Evolutionary conservation across 2,888 invertebrate genomes (phyloP), one percentile per base, ranked within the genome.

Genomic region (Spodoptera picta): DNA sequence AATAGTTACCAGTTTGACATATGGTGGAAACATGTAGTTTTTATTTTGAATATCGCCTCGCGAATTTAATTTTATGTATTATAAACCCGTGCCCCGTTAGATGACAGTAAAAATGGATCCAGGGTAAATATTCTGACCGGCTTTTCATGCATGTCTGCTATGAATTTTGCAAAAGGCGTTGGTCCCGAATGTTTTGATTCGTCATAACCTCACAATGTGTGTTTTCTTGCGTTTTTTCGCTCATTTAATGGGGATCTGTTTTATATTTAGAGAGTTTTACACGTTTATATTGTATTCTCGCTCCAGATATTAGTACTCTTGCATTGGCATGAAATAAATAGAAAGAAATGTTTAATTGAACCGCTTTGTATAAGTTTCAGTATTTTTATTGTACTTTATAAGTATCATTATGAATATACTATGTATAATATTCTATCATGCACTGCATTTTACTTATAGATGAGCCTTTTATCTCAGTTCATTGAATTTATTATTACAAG

Each of bases 1-100:
- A 94, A 94, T 94, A 94, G 93, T 93, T 86, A 73, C 59, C 84
- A 89, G 90, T 94, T 93, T 93, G 94, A 94, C 94, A 94, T 92
- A 93, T 87, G 89, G 87, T 86, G 83, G 90, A 89, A 94, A 89
- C 91, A 94, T 94, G 93, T 94, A 93, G 94, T 90, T 92, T 92
- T 91, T 92, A 91, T 91, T 92, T 90, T 89, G 83, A 89, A 91
- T 90, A 88, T 87, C 87, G 86, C 62, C 83, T 87, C 77, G 90
- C 87, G 86, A 90, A 89, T 89, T 89, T 85, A 83, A 89, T 87
- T 87, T 84, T 68, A 86, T 88, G 72, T 85, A 85, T 84, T 81
- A 74, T 80, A 81, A 81, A 79, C 76, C 77, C 68, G 87, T 86
- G 85, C 64, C 69, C 60, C 69, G 75, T 69, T 87, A 89, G 83